A percentile compares a stretch with the other conserved stretches of the same genome.
Conservation (phyloP, 2,113 vertebrate genomes). For the Irena cyanogastra region DNA sequence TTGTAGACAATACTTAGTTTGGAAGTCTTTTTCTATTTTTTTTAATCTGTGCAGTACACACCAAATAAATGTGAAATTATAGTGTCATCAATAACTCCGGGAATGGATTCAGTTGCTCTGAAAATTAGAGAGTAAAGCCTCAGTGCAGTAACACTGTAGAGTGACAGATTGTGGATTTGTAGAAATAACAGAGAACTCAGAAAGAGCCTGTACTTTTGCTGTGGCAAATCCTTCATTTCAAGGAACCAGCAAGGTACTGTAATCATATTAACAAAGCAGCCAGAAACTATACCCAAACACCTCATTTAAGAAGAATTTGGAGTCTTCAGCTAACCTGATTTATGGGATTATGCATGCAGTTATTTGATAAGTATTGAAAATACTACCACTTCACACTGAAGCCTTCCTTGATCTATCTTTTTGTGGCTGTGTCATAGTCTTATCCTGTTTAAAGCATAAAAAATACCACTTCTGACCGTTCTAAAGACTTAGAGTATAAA, state of each 20-base stretch:
- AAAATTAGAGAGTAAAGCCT: conserved; percentile 73
- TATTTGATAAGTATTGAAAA: conserved; percentile 68
- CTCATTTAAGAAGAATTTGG: conserved; percentile 64
- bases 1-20: conserved; percentile 68
- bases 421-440: conserved; percentile 52
- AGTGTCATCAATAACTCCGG: conserved; percentile 69
- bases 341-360: conserved; percentile 68
- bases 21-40: conserved; percentile 22
- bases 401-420: conserved; percentile 52
- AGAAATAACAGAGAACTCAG: conserved; percentile 73
- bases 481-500: conserved; percentile 23
- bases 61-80: conserved; percentile 74
- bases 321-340: conserved; percentile 65
- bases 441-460: conserved; percentile 61
- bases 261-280: conserved; percentile 69
- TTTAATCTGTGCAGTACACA: not conserved
- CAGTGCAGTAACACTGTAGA: conserved; percentile 58
- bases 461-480: conserved; percentile 19
- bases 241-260: conserved; percentile 65
- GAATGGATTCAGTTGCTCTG: conserved; percentile 68
- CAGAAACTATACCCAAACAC: conserved; percentile 67
- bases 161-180: conserved; percentile 76
- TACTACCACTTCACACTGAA: conserved; percentile 40
- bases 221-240: conserved; percentile 63
- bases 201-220: conserved; percentile 49